Base-by-base conservation (phyloP, 2,797 vertebrate genomes). In the Merluccius polli region DNA sequence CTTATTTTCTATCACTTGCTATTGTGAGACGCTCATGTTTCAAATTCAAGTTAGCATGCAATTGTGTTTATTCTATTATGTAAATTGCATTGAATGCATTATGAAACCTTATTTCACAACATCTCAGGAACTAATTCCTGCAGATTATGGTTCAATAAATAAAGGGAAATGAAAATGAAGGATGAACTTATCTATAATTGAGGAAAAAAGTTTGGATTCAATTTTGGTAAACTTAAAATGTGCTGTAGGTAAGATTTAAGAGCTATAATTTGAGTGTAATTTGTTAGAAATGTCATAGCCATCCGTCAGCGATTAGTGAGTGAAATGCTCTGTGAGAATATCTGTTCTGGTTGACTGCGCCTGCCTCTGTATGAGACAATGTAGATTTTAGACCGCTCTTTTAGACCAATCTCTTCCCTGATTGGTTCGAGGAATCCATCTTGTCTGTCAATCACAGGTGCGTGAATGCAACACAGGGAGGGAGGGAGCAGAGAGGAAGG, bases 111-210 rank as follows among this genome's bases (percentile, higher is more conserved):
- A 27, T 65, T 65, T 8, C 59, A 27, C 24, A 27, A 65, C 59
- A 27, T 27, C 59, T 65, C 24, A 27, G n/a, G 59, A 27, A 65
- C n/a, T 27, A 27, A 65, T 65, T 27, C 24, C 27, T 9, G 59
- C 9, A 8, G n/a, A 65, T 65, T 65, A 65, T 65, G 59, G 59
- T 65, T 65, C n/a, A 65, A 65, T 65, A 65, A 65, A 27, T 65
- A 65, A 65, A 11, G 24, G n/a, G 18, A 59, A 59, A n/a, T 59
- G 52, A 59, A n/a, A 65, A 65, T 9, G 44, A 52, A 52, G 3
- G 18, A n/a, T 12, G 24, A 27, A 65, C 27, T 27, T 24, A 65
- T 27, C 59, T 65, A 65, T 24, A 65, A 65, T 65, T 65, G 59
- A 65, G 59, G 10, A 27, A 65, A 65, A 52, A 65, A 65, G 59